Evolutionary conservation across 2,888 invertebrate species (phyloP).

Genomic region (Caenorhabditis becei): DNA sequence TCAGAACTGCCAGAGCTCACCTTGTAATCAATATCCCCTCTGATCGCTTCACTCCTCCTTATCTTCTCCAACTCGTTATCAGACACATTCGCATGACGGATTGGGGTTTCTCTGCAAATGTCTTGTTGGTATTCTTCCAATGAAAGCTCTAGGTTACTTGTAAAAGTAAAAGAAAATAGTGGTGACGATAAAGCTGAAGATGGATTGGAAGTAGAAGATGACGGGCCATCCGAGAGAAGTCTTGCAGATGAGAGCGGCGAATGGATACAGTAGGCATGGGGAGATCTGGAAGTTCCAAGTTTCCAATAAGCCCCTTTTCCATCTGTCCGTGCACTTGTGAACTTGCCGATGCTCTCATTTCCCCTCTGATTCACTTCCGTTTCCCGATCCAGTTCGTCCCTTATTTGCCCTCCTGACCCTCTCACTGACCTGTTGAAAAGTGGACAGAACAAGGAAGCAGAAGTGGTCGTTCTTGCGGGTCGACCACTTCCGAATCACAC

Average conservation of each 20-base stretch:
- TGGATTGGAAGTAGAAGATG: slow-evolving; percentile 54
- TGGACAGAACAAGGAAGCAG: slow-evolving; percentile 42
- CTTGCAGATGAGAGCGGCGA: slow-evolving; percentile 23
- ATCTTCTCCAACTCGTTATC: slow-evolving; percentile 50
- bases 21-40: slow-evolving; percentile 38
- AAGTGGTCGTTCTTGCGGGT: slow-evolving; percentile 58
- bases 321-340: too few relatives aligned
- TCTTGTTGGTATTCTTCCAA: too few relatives aligned
- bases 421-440: slow-evolving; percentile 53
- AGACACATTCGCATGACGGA: slow-evolving; percentile 55
- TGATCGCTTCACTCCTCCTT: slow-evolving; percentile 20
- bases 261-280: slow-evolving; percentile 28
- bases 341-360: too few relatives aligned
- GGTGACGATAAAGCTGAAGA: slow-evolving; percentile 39
- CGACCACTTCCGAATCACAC: slow-evolving; percentile 63
- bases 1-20: slow-evolving; percentile 9
- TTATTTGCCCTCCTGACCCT: slow-evolving; percentile 28
- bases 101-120: slow-evolving; percentile 58
- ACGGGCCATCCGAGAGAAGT: slow-evolving; percentile 51
- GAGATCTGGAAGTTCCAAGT: slow-evolving; percentile 22
- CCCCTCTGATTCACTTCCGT: neutral
- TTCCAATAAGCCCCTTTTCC: neutral
- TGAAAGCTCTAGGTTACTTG: slow-evolving; percentile 47
- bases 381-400: neutral
- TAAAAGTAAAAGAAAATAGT: slow-evolving; percentile 53